Percentiles rank a stretch among this genome's conserved stretches.
Evolutionary conservation across 2,797 vertebrate species (phyloP).

Genomic region (Typhlichthys subterraneus): DNA sequence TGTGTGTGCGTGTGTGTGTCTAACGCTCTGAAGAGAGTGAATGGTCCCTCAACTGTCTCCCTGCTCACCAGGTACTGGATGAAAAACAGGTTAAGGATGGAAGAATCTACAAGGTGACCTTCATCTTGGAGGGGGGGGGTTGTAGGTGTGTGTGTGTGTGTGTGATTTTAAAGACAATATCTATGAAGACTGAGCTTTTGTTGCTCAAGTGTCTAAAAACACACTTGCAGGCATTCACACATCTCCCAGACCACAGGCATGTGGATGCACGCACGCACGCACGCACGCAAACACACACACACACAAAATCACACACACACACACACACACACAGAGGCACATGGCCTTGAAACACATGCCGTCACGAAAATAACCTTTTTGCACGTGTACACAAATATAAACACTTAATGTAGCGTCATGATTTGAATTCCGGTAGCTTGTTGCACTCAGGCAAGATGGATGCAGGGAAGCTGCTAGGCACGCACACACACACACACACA

Average conservation of each 20-base stretch:
- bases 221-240: neutral
- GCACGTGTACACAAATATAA: neutral
- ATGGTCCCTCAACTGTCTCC: constrained; percentile 59
- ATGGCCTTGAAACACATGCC: neutral
- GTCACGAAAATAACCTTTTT: neutral
- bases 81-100: constrained; percentile 64
- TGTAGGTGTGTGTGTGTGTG: constrained; percentile 17
- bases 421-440: no score
- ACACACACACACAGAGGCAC: constrained; percentile 15
- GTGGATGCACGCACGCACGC: neutral
- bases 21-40: constrained; percentile 57
- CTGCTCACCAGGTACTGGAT: constrained; percentile 58
- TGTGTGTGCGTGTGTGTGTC: constrained; percentile 54
- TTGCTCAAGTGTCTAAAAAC: neutral
- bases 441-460: no score
- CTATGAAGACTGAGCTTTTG: no score
- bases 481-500: neutral
- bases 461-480: no score
- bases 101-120: constrained; percentile 69
- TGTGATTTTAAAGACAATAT: constrained; percentile 4
- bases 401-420: constrained; percentile 6
- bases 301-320: neutral
- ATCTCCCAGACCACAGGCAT: neutral
- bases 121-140: constrained; percentile 31
- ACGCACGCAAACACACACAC: constrained; percentile 12